Base-by-base conservation (phyloP, 2,797 vertebrate genomes). In the Enteromius mattozi region DNA sequence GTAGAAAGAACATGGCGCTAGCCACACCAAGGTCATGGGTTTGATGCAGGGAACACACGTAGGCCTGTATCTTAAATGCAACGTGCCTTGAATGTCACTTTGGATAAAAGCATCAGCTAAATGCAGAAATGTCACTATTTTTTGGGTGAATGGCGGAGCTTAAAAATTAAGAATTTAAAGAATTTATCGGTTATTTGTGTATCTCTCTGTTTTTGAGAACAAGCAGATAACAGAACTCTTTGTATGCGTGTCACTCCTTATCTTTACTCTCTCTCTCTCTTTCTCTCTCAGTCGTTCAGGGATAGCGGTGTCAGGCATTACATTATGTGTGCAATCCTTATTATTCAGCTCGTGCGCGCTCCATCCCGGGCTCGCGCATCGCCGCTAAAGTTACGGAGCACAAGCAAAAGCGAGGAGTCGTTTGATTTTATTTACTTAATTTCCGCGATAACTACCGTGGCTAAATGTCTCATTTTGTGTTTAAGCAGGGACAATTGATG, bases 271-370 rank as follows among this genome's bases (percentile, higher is more conserved):
- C 70, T 74, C 54, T 82, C 56, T 82, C 27, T 82, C 6, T 68
- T 0, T 56, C 30, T 16, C 72, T 56, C 51, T 16, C 76, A 65
- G 40, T 85, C 89, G 89, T 91, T 90, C 56, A 90, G 92, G 87
- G 94, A 93, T 91, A 92, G 91, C 92, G 91, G 92, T 94, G 93
- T 92, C 94, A 94, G 94, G 92, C 85, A 86, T 91, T 89, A 88
- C 90, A 74, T 86, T 89, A 88, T 76, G 72, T 30, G 24, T 82
- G 35, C 82, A 82, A 82, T 82, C 81, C 71, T 75, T 82, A 82
- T 82, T 82, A 75, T 82, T 82, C 80, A 74, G 59, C 61, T 82
- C 61, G 71, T 66, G 30, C 81, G 47, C n/a, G 45, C 59, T 75
- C 45, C 70, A 65, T 75, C 40, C 45, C 80, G 16, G 42, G 16